Evolutionary conservation across 2,797 vertebrate genomes (phyloP).

Genomic region (Phrynocephalus forsythii): DNA sequence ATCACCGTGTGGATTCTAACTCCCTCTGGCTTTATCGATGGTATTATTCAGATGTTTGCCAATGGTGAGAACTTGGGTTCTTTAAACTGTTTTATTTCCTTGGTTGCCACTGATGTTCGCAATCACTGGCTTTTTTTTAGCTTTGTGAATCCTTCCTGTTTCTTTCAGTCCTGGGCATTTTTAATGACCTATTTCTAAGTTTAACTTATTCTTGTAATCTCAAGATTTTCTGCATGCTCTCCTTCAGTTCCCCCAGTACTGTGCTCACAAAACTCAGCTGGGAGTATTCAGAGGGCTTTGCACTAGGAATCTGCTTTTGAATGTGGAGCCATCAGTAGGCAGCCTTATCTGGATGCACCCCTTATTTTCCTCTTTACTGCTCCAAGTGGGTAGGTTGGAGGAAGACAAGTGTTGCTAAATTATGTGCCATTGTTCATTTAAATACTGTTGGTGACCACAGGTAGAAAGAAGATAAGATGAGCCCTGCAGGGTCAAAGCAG

Average conservation of each 20-base stretch:
- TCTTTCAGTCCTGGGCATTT: neutral
- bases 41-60: constrained; percentile 90
- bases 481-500: neutral
- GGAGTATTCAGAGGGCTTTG: too few relatives aligned
- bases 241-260: too few relatives aligned
- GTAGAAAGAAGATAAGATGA: neutral
- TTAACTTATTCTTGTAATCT: neutral
- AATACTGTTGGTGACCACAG: neutral
- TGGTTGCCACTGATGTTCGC: neutral
- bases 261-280: too few relatives aligned
- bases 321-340: neutral
- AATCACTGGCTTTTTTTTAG: neutral
- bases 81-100: neutral
- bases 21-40: constrained; percentile 89
- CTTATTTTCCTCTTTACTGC: neutral
- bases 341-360: neutral
- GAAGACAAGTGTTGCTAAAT: neutral
- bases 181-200: neutral
- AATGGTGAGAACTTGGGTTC: constrained; percentile 82
- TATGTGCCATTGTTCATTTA: neutral
- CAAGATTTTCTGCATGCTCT: too few relatives aligned
- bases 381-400: neutral
- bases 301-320: neutral
- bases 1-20: constrained; percentile 88
- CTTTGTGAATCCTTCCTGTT: neutral